phyloP scores from a whole-genome alignment of 2,888 invertebrate species.

The Tachina grossa region DNA sequence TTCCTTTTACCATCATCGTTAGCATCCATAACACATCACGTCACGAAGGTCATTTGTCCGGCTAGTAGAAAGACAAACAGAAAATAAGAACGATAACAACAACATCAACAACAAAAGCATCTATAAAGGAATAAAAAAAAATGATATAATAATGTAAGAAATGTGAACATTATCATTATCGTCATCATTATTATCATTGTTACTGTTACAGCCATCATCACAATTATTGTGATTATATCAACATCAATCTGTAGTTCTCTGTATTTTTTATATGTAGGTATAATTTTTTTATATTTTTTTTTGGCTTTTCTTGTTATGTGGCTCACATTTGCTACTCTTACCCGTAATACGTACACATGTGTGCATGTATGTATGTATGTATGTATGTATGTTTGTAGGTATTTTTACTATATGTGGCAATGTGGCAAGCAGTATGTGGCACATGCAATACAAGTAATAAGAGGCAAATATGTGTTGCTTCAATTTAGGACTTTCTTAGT shows the following conservation, averaged over 20 bases:
- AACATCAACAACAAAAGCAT: constrained; percentile 19
- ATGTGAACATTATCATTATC: constrained; percentile 66
- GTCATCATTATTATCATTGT: constrained; percentile 64
- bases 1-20: constrained; percentile 25
- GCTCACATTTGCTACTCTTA: constrained; percentile 24
- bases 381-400: no score
- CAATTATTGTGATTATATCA: constrained; percentile 64
- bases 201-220: constrained; percentile 59
- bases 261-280: background rate
- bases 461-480: constrained; percentile 40
- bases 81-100: constrained; percentile 22
- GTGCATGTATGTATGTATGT: no score
- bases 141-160: constrained; percentile 46
- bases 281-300: constrained; percentile 17
- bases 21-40: constrained; percentile 61
- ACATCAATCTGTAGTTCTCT: constrained; percentile 55
- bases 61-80: constrained; percentile 46
- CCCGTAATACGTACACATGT: background rate
- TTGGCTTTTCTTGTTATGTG: background rate
- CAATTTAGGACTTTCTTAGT: constrained; percentile 71
- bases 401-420: no score
- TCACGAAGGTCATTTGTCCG: constrained; percentile 71
- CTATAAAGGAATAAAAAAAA: constrained; percentile 24
- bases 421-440: constrained; percentile 48
- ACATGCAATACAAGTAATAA: constrained; percentile 34